Conservation (phyloP, 2,888 invertebrate genomes). For the Trileptium ribeirensis region DNA sequence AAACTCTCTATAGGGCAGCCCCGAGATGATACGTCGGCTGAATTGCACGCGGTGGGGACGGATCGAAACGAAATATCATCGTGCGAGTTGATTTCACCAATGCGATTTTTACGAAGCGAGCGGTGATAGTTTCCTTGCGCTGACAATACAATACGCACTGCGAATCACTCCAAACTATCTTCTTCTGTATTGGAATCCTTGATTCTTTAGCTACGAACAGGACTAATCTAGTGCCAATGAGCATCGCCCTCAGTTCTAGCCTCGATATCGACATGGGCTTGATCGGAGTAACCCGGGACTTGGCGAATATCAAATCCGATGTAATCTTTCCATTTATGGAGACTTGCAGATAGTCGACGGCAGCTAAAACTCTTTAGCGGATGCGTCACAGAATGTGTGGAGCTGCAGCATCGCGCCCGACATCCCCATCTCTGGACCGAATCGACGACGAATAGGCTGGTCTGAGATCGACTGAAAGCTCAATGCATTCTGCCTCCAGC, state of each 20-base stretch:
- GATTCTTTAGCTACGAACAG: not conserved
- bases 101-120: conserved; percentile 2
- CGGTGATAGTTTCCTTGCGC: not conserved
- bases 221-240: not conserved
- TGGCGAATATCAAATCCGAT: not conserved
- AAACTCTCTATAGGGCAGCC: conserved; percentile 24
- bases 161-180: not conserved
- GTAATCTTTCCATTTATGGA: not conserved
- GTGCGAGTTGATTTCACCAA: conserved; percentile 4
- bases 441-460: not conserved
- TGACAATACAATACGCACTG: conserved; percentile 8
- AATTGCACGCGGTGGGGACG: conserved; percentile 36
- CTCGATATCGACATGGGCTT: not conserved
- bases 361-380: conserved; percentile 9
- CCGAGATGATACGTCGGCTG: conserved; percentile 36
- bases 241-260: conserved; percentile 20
- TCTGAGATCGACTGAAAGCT: not conserved
- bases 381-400: not conserved
- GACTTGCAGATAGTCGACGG: not conserved
- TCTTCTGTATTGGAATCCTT: not conserved
- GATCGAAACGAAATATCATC: not conserved
- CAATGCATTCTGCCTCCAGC: not conserved
- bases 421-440: not conserved
- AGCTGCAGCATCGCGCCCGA: not conserved
- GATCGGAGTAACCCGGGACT: not conserved